Conservation (phyloP, 2,113 vertebrate species). For the Cervus canadensis region DNA sequence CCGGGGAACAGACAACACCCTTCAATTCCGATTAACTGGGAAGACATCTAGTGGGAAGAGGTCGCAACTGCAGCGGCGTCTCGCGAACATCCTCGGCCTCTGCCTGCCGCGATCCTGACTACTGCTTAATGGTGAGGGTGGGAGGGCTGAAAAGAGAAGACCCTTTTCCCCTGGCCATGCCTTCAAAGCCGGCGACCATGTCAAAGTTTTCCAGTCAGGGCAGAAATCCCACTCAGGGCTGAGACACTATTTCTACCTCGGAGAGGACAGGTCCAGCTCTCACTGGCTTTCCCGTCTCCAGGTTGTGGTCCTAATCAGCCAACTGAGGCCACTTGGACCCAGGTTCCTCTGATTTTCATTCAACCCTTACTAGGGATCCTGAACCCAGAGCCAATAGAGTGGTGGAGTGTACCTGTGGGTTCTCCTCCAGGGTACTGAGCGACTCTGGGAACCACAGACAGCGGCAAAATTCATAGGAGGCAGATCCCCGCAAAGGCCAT, state of each 20-base stretch:
- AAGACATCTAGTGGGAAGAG: constrained; percentile 87
- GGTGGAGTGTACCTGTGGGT: background rate
- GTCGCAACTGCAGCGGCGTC: constrained; percentile 76
- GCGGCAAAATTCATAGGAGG: background rate
- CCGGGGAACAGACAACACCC: background rate
- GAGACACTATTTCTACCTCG: background rate
- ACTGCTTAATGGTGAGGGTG: too few relatives aligned
- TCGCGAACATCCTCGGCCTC: background rate
- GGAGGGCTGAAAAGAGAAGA: background rate
- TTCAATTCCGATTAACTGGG: constrained; percentile 75
- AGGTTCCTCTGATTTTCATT: background rate
- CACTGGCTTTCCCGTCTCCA: background rate
- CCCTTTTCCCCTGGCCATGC: background rate
- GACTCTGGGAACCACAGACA: background rate
- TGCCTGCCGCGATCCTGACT: background rate
- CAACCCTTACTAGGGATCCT: background rate
- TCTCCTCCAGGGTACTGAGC: background rate
- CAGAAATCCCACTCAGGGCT: background rate
- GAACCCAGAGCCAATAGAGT: background rate
- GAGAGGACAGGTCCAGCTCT: background rate
- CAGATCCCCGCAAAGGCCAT: background rate
- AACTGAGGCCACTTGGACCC: background rate
- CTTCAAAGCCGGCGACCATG: background rate
- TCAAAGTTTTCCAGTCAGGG: background rate
- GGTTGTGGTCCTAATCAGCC: background rate